These are phyloP conservation scores for Cotesia congregata DNA, from an alignment of 2,888 invertebrate species.

Conservation along the genomic window DNA sequence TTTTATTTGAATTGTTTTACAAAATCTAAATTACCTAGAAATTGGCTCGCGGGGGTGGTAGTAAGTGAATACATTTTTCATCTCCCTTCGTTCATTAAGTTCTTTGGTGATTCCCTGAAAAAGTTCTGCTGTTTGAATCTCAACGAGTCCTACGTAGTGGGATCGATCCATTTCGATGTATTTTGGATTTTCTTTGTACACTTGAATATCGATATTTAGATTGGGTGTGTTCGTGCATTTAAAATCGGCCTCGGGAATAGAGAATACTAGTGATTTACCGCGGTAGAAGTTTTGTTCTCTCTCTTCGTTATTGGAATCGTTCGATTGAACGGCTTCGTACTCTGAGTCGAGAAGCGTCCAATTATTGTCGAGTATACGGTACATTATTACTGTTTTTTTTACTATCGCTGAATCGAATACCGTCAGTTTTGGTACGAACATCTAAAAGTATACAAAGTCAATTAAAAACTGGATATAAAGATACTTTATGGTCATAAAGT, in stretches of 20 bases:
- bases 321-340: conserved; percentile 53
- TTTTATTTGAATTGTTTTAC: background rate
- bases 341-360: conserved; percentile 59
- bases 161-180: conserved; percentile 55
- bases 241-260: conserved; percentile 52
- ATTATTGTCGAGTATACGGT: conserved; percentile 60
- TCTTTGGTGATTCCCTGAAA: conserved; percentile 61
- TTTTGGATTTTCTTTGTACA: conserved; percentile 55
- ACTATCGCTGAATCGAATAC: conserved; percentile 56
- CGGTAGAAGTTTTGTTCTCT: conserved; percentile 59
- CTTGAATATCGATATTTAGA: conserved; percentile 55
- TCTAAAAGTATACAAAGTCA: conserved; percentile 43
- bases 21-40: conserved; percentile 52
- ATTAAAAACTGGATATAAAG: background rate
- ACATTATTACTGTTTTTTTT: conserved; percentile 60
- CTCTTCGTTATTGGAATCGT: conserved; percentile 55
- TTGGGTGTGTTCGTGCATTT: conserved; percentile 28
- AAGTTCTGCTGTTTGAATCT: conserved; percentile 55
- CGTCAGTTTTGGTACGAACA: conserved; percentile 56
- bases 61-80: conserved; percentile 51
- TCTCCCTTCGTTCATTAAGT: conserved; percentile 53
- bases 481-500: too few species aligned
- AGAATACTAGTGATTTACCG: conserved; percentile 62
- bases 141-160: conserved; percentile 52
- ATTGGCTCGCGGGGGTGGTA: conserved; percentile 57